Base-by-base conservation (phyloP, 2,888 invertebrate genomes). In the Rotaria magnacalcarata region DNA sequence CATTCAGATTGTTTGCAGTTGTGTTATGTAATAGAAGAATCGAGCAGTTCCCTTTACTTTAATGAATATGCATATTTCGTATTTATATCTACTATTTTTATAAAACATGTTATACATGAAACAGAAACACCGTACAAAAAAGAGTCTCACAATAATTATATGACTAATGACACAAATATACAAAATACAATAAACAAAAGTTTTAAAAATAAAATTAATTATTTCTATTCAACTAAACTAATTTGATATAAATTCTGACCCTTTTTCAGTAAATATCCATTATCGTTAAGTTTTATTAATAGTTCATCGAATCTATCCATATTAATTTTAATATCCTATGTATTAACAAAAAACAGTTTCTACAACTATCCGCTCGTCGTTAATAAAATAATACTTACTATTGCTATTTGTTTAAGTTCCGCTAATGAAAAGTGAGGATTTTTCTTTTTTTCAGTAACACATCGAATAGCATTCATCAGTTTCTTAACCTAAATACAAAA, bases 221-320 rank as follows among this genome's bases (percentile, higher is more conserved):
- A 7, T 24, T 19, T 67, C 67, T 67, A 67, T 5, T 67, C 67
- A 1, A 67, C 0, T 67, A 67, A 67, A 67, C 5, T 34, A 34
- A 34, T 6, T 67, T 67, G 11, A 27, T 67, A 67, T 67, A 67
- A 67, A 67, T 67, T 67, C 1, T 16, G 6, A 67, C 80, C 80
- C 47, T 80, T 47, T 80, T 47, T 47, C 24, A 80, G 47, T 80
- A 80, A 80, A 80, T 80, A 80, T 47, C 80, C 80, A 47, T 80
- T 21, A 43, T 80, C 80, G 47, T 80, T 80, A 2, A 80, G 47
- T 80, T 80, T 80, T 47, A n/a, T 80, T 47, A 80, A n/a, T 80
- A 80, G 24, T 21, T 80, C 80, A n/a, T 80, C 80, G 14, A 80
- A 80, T 80, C 14, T 47, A n/a, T 47, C 47, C 24, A 80, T 43